Evolutionary conservation across 2,888 invertebrate species (phyloP).

Genomic region (Rotaria socialis): DNA sequence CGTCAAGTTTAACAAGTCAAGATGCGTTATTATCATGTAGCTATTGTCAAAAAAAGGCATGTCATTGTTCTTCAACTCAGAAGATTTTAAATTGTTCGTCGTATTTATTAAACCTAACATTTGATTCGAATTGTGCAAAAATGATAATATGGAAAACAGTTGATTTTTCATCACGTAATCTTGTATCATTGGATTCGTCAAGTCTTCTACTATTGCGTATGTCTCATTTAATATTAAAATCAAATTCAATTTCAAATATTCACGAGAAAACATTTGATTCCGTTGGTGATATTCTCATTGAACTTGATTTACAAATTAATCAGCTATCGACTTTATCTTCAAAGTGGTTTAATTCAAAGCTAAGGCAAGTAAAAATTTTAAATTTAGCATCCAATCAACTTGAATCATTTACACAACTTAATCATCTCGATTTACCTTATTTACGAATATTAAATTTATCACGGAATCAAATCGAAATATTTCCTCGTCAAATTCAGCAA

Average conservation of each 20-base stretch:
- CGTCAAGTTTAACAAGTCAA: not conserved
- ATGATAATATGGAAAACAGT: not conserved
- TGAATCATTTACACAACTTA: not conserved
- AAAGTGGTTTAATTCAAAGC: not conserved
- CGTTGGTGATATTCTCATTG: not conserved
- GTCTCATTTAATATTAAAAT: slow-evolving; percentile 16
- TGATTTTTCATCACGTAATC: slow-evolving; percentile 32
- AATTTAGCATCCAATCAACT: slow-evolving; percentile 16
- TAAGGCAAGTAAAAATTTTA: not conserved
- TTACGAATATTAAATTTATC: slow-evolving; percentile 25
- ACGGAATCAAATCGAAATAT: not conserved
- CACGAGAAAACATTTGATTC: not conserved
- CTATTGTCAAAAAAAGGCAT: not conserved
- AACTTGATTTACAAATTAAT: slow-evolving; percentile 35
- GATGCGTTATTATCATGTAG: not conserved
- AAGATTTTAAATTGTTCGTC: slow-evolving; percentile 11
- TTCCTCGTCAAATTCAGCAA: not conserved
- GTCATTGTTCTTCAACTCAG: not conserved
- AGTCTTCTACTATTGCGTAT: not conserved
- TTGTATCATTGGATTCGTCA: not conserved
- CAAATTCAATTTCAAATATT: not conserved
- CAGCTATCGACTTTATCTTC: not conserved
- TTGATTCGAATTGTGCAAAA: not conserved
- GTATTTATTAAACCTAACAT: slow-evolving; percentile 25
- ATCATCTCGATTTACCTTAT: not conserved